These are phyloP conservation scores for Chelonoidis abingdonii DNA, from an alignment of 2,113 vertebrate genomes.

Conservation along the genomic window DNA sequence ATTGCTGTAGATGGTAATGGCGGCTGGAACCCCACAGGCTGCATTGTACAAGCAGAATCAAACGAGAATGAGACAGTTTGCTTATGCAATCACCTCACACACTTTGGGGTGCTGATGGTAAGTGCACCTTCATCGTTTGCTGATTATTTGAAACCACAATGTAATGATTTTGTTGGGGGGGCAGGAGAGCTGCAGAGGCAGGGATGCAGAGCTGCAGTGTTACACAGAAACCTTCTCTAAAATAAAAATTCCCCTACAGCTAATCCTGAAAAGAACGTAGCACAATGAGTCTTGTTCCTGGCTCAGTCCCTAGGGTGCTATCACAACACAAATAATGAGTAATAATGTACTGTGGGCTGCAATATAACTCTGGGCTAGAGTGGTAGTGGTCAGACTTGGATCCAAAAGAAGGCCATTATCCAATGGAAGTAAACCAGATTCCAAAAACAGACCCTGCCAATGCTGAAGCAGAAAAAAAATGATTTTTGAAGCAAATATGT, in stretches of 20 bases:
- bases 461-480: neutral
- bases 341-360: neutral
- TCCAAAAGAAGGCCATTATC: neutral
- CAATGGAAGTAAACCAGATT: neutral
- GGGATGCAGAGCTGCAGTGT: neutral
- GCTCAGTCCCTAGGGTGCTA: neutral
- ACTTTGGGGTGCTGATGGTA: constrained; percentile 96
- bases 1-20: constrained; percentile 83
- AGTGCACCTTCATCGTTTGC: constrained; percentile 34
- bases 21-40: constrained; percentile 89
- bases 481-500: neutral
- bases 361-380: neutral
- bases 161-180: neutral
- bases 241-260: neutral
- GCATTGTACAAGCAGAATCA: constrained; percentile 75
- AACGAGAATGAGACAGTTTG: constrained; percentile 86
- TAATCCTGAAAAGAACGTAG: neutral
- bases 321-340: neutral
- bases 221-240: neutral
- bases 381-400: neutral
- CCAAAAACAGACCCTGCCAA: neutral
- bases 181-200: neutral
- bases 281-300: neutral
- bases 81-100: constrained; percentile 93
- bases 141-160: neutral